phyloP scores from a whole-genome alignment of 2,113 vertebrate genomes.

The Hyperopisus bebe region DNA sequence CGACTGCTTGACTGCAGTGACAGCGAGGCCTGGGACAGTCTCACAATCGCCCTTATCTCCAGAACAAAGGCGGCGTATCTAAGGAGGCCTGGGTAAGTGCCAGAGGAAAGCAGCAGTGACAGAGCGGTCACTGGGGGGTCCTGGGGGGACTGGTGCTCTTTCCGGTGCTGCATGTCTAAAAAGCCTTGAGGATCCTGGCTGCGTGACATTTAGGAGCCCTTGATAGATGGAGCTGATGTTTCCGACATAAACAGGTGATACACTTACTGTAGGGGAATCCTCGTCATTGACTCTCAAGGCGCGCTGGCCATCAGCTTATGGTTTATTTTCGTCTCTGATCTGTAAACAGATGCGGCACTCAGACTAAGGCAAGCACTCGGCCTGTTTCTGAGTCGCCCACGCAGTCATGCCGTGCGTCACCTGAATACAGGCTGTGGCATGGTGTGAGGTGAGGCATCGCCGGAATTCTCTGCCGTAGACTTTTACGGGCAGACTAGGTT shows the following conservation, averaged over 20 bases:
- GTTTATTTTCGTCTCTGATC: slow-evolving; percentile 9
- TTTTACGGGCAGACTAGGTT: neutral
- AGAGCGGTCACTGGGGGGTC: neutral
- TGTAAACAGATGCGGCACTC: neutral
- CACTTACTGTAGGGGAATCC: neutral
- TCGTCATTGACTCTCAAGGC: slow-evolving; percentile 37
- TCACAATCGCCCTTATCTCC: neutral
- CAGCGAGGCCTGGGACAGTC: neutral
- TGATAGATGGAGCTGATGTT: neutral
- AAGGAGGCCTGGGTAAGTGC: neutral
- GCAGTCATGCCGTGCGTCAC: neutral
- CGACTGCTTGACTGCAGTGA: neutral
- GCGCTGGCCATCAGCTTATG: neutral
- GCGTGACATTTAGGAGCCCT: neutral
- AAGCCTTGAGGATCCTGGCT: neutral
- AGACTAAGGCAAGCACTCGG: neutral
- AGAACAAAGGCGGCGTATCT: neutral
- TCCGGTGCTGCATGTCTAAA: neutral
- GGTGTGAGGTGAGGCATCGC: neutral
- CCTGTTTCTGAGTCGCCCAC: neutral
- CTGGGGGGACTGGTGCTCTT: neutral
- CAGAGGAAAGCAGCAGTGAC: neutral
- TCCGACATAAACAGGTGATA: neutral
- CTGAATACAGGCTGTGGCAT: neutral
- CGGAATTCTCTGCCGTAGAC: neutral